Conservation (phyloP, 2,888 invertebrate species). For the Apantesis nais region DNA sequence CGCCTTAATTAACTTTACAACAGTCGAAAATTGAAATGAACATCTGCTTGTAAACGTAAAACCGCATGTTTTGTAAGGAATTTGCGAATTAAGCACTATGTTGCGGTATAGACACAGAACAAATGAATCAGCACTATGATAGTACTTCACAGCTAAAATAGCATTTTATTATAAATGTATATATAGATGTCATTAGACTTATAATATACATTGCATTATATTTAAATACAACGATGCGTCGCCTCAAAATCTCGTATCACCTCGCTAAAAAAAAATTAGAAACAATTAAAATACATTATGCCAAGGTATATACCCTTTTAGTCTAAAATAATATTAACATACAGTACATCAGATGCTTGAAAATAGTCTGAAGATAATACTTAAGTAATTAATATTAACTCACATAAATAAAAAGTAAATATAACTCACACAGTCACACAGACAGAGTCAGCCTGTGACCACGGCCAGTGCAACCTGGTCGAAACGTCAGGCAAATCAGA, state of each 20-base stretch:
- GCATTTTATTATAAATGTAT: neutral
- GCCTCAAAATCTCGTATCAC: no score
- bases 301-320: no score
- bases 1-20: conserved; percentile 30
- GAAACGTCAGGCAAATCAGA: no score
- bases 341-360: neutral
- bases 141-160: neutral
- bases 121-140: neutral
- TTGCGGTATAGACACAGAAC: neutral
- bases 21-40: conserved; percentile 20
- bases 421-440: no score
- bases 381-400: no score
- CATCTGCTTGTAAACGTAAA: neutral
- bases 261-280: neutral
- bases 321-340: neutral
- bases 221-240: neutral
- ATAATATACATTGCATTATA: neutral
- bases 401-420: no score
- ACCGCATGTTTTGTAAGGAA: neutral
- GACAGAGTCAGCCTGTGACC: no score
- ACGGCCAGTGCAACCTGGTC: no score
- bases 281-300: neutral
- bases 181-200: neutral
- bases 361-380: neutral
- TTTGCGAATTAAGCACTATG: neutral